Conservation (phyloP, 2,888 invertebrate genomes). For the Marasmarcha lunaedactyla region DNA sequence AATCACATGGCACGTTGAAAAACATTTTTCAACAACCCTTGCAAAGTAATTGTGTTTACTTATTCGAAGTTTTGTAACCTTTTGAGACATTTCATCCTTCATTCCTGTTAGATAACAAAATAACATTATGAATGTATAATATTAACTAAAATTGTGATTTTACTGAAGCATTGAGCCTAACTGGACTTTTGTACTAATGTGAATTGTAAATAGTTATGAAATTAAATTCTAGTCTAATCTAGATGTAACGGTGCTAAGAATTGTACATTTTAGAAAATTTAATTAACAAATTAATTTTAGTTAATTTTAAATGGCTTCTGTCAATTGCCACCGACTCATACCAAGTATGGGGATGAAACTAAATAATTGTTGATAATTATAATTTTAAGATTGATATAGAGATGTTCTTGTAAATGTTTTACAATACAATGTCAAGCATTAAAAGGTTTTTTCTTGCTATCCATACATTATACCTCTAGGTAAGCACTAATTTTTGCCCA, state of each 20-base stretch:
- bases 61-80: too few relatives aligned
- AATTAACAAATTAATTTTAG: slow-evolving; percentile 16
- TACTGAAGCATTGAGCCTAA: not conserved
- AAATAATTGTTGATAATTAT: slow-evolving; percentile 43
- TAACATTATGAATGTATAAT: too few relatives aligned
- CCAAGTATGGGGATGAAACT: slow-evolving; percentile 41
- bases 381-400: slow-evolving; percentile 25
- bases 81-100: too few relatives aligned
- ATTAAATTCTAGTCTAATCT: slow-evolving; percentile 60
- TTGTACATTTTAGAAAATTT: slow-evolving; percentile 39
- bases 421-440: slow-evolving; percentile 66
- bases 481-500: too few relatives aligned
- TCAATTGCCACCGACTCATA: slow-evolving; percentile 49
- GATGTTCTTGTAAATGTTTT: slow-evolving; percentile 63
- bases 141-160: too few relatives aligned
- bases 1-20: too few relatives aligned
- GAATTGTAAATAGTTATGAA: slow-evolving; percentile 25
- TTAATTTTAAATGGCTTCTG: slow-evolving; percentile 27
- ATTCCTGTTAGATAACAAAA: too few relatives aligned
- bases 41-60: too few relatives aligned
- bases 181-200: slow-evolving; percentile 15
- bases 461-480: too few relatives aligned
- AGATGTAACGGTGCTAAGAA: slow-evolving; percentile 67
- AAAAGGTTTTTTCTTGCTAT: too few relatives aligned
- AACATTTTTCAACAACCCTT: too few relatives aligned